phyloP scores from a whole-genome alignment of 2,113 vertebrate species.

The Chionis minor region DNA sequence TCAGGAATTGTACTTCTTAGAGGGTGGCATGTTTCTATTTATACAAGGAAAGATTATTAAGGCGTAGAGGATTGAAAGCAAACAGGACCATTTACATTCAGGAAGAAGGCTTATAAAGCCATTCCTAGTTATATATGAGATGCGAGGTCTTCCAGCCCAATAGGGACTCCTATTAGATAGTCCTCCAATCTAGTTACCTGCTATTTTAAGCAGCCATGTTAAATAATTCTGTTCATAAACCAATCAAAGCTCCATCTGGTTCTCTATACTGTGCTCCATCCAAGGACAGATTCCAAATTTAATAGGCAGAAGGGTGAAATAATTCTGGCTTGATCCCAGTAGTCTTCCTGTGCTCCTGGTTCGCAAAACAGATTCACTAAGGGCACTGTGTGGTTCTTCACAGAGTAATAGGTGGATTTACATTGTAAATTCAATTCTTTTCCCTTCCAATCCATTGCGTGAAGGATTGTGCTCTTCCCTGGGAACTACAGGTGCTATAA shows the following conservation, averaged over 20 bases:
- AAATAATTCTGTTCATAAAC: neutral
- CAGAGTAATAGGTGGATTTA: neutral
- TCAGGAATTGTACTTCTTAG: neutral
- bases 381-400: neutral
- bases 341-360: neutral
- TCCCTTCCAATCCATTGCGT: rapidly evolving
- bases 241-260: neutral
- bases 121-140: neutral
- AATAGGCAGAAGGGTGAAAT: neutral
- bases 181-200: neutral
- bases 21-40: neutral
- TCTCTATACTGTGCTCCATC: neutral
- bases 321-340: neutral
- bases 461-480: neutral
- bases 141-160: neutral
- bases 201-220: neutral
- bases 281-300: neutral
- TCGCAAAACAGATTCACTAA: neutral
- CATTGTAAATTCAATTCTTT: neutral
- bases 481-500: neutral
- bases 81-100: neutral
- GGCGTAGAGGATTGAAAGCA: neutral
- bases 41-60: neutral
- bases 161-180: too few species aligned
- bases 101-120: neutral